Conservation (phyloP, 2,797 vertebrate genomes). For the Malacoctenus gilli region DNA sequence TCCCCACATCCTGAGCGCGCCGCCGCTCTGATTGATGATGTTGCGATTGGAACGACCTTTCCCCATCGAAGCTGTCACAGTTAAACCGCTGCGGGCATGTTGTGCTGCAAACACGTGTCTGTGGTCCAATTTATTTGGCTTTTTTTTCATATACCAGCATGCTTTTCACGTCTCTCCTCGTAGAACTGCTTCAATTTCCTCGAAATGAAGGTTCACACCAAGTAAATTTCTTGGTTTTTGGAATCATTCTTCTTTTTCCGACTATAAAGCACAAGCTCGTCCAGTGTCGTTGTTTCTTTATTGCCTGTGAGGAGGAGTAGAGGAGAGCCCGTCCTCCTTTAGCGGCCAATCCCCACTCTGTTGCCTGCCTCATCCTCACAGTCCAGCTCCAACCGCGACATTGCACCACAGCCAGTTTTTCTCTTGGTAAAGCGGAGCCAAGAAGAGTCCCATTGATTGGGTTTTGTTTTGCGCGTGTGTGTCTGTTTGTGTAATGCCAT, state of each 20-base stretch:
- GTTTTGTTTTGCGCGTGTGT: not conserved
- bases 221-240: too few relatives aligned
- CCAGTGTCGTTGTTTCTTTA: not conserved
- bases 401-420: conserved; percentile 36
- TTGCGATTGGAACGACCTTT: conserved; percentile 31
- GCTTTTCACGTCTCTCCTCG: too few relatives aligned
- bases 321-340: conserved; percentile 15
- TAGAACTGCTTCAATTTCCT: too few relatives aligned
- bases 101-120: conserved; percentile 1
- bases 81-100: not conserved
- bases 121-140: not conserved
- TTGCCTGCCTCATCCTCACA: conserved; percentile 41
- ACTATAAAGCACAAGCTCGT: too few relatives aligned
- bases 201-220: too few relatives aligned
- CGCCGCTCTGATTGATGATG: conserved; percentile 1
- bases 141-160: too few relatives aligned
- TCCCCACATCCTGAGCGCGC: conserved; percentile 15
- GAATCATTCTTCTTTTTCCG: too few relatives aligned
- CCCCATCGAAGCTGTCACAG: conserved; percentile 8
- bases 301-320: conserved; percentile 14
- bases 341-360: conserved; percentile 21
- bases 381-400: conserved; percentile 35
- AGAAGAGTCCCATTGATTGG: conserved; percentile 22
- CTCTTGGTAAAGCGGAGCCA: conserved; percentile 23
- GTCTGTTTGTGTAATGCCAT: conserved; percentile 34